Evolutionary conservation across 2,797 vertebrate species (phyloP).

Genomic region (Brachymystax lenok): DNA sequence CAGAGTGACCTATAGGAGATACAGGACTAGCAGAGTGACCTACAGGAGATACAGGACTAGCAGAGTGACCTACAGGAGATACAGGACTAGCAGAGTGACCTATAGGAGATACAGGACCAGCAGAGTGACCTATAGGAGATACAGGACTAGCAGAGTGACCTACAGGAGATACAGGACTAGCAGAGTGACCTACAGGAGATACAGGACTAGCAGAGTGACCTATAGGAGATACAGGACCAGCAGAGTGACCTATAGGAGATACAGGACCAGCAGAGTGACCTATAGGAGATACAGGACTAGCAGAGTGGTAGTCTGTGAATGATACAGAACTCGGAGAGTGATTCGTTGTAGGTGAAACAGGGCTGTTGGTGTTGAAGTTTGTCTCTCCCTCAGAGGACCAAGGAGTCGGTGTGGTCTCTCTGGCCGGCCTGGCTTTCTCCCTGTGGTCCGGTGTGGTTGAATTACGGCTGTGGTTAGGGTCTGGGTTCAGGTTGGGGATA

Average conservation of each 20-base stretch:
- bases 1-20: too few species aligned
- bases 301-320: background rate
- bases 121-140: background rate
- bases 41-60: background rate
- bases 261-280: too few species aligned
- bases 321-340: background rate
- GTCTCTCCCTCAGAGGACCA: background rate
- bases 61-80: background rate
- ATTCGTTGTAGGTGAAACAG: background rate
- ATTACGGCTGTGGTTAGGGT: background rate
- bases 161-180: background rate
- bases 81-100: too few species aligned
- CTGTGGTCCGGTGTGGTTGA: background rate
- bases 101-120: too few species aligned
- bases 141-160: background rate
- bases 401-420: background rate
- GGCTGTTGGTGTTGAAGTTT: background rate
- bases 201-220: too few species aligned
- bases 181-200: background rate
- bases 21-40: too few species aligned
- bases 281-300: background rate
- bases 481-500: background rate
- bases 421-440: background rate
- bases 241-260: too few species aligned
- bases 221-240: too few species aligned